Evolutionary conservation across 2,888 invertebrate species (phyloP).

Genomic region (Homarus gammarus): DNA sequence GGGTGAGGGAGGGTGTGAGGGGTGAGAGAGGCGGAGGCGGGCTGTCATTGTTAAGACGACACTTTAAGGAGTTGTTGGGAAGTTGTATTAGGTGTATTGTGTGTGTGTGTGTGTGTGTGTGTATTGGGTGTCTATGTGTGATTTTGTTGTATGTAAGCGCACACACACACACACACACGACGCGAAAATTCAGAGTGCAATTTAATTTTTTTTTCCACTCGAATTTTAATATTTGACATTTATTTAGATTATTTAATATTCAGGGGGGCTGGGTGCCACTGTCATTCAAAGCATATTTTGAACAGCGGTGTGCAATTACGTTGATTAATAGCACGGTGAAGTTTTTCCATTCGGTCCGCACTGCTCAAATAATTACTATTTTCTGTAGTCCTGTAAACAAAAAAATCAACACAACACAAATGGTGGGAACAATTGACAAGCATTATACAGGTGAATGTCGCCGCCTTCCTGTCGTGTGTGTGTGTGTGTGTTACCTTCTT

Average conservation of each 20-base stretch:
- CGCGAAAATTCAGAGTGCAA: not conserved
- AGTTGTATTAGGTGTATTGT: no score
- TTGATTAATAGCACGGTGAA: not conserved
- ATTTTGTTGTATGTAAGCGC: no score
- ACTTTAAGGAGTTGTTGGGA: no score
- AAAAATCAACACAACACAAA: not conserved
- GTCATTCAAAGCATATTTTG: constrained; percentile 12
- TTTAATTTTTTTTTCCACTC: not conserved
- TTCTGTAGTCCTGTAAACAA: no score
- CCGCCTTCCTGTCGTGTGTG: no score
- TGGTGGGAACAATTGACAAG: not conserved
- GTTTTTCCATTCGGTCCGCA: not conserved
- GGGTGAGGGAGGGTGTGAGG: not conserved
- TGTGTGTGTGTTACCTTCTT: not conserved
- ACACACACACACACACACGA: no score
- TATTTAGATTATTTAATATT: constrained; percentile 15
- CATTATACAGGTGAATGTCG: no score
- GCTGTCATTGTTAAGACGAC: no score
- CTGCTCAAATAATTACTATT: constrained; percentile 3
- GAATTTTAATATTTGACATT: constrained; percentile 9
- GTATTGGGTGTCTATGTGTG: no score
- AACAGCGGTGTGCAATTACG: not conserved
- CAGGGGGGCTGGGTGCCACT: no score
- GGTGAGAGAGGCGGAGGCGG: no score
- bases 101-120: no score